These are phyloP conservation scores for Osmerus eperlanus DNA, from an alignment of 2,113 vertebrate genomes.

Conservation along the genomic window DNA sequence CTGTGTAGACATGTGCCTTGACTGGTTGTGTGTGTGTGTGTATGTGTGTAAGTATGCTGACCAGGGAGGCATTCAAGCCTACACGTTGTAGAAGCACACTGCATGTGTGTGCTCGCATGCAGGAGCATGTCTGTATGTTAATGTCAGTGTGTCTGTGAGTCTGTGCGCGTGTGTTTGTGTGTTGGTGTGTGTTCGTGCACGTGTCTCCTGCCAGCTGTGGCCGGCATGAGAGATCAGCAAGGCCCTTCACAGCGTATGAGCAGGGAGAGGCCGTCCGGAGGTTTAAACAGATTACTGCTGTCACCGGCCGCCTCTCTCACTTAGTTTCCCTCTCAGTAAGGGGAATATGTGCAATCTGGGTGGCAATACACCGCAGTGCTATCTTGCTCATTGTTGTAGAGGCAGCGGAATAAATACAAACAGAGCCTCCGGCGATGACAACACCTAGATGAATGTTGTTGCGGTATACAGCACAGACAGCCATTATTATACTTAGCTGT, in stretches of 20 bases:
- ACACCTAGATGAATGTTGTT: slow-evolving; percentile 16
- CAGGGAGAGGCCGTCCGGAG: slow-evolving; percentile 26
- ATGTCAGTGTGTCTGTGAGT: slow-evolving; percentile 4
- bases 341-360: slow-evolving; percentile 25
- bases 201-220: background rate
- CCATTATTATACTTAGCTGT: slow-evolving; percentile 13
- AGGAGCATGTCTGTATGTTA: background rate
- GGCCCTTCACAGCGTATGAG: slow-evolving; percentile 28
- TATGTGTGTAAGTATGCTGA: background rate
- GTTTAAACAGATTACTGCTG: slow-evolving; percentile 42
- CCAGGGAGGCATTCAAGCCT: background rate
- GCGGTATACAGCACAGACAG: slow-evolving; percentile 2
- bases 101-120: slow-evolving; percentile 6
- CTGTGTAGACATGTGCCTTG: background rate
- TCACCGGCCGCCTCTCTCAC: slow-evolving; percentile 34
- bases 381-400: background rate
- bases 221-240: slow-evolving; percentile 18
- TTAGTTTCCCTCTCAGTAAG: slow-evolving; percentile 28
- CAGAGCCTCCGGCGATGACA: slow-evolving; percentile 13
- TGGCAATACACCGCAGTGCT: slow-evolving; percentile 7
- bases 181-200: background rate
- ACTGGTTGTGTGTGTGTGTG: background rate
- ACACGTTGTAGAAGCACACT: background rate
- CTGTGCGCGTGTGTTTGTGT: slow-evolving; percentile 1
- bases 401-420: slow-evolving; percentile 20